These are phyloP conservation scores for Trichogramma pretiosum DNA, from an alignment of 1,140 invertebrate species.

Conservation along the genomic window DNA sequence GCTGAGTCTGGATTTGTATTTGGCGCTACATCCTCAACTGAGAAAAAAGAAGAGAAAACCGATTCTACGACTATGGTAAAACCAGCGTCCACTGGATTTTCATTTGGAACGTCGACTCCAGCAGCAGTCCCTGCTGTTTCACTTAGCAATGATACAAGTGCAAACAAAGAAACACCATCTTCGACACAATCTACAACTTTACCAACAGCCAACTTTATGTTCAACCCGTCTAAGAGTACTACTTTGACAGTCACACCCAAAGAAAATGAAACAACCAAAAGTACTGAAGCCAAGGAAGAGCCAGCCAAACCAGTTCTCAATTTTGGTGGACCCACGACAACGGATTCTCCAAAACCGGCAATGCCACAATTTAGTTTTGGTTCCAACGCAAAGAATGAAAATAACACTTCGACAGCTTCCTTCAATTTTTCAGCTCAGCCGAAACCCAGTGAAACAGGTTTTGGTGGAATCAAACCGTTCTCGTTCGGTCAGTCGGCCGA, in stretches of 20 bases:
- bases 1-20: slow-evolving; percentile 2
- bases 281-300: neutral
- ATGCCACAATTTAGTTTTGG: too few species aligned
- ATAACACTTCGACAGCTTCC: neutral
- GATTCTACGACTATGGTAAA: too few species aligned
- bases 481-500: too few species aligned
- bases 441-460: neutral
- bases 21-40: neutral
- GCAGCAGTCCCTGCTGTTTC: neutral
- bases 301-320: too few species aligned
- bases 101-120: neutral
- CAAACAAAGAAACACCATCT: neutral
- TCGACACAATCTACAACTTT: neutral
- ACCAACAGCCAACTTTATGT: neutral
- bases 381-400: too few species aligned
- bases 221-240: neutral
- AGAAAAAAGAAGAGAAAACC: slow-evolving; percentile 10
- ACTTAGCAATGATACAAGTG: neutral
- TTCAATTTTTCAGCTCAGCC: neutral
- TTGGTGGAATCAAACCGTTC: too few species aligned
- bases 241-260: too few species aligned
- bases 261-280: neutral
- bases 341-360: neutral
- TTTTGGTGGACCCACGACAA: neutral
- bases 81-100: neutral